A percentile compares a stretch with the other conserved stretches of the same genome.
phyloP scores from a whole-genome alignment of 2,888 invertebrate species.

The Apocheima hispidaria region DNA sequence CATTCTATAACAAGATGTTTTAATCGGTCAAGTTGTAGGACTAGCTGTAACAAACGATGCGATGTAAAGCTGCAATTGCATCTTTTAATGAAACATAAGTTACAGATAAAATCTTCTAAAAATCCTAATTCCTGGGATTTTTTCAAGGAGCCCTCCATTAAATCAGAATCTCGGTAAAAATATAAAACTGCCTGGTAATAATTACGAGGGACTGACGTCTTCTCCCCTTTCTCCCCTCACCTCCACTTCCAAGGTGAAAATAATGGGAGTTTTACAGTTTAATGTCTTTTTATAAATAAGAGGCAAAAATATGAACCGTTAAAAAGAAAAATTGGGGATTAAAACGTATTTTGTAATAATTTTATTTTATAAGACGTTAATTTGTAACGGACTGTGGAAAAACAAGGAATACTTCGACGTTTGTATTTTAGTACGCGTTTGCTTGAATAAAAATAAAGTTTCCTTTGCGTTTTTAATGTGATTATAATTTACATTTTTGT shows the following conservation, averaged over 20 bases:
- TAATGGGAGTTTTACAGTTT: conserved; percentile 36
- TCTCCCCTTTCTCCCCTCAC: conserved; percentile 8
- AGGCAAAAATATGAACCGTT: conserved; percentile 19
- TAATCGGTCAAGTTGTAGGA: background rate
- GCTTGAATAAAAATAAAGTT: no score
- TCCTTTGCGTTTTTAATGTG: no score
- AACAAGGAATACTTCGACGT: background rate
- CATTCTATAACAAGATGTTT: background rate
- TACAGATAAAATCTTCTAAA: conserved; percentile 12
- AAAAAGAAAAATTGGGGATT: conserved; percentile 22
- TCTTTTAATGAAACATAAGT: background rate
- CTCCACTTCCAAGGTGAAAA: conserved; percentile 15
- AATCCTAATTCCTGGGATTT: conserved; percentile 24
- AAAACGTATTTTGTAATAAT: conserved; percentile 15
- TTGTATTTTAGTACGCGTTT: background rate
- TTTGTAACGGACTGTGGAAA: background rate
- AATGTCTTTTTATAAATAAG: conserved; percentile 32
- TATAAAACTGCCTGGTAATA: conserved; percentile 28
- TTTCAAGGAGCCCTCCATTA: conserved; percentile 20
- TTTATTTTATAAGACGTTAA: conserved; percentile 6
- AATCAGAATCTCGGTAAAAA: conserved; percentile 27
- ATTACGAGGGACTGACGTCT: conserved; percentile 27
- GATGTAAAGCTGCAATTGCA: background rate
- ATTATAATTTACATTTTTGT: no score
- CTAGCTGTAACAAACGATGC: background rate